phyloP scores from a whole-genome alignment of 2,797 vertebrate species.

The Clarias platycephalus region DNA sequence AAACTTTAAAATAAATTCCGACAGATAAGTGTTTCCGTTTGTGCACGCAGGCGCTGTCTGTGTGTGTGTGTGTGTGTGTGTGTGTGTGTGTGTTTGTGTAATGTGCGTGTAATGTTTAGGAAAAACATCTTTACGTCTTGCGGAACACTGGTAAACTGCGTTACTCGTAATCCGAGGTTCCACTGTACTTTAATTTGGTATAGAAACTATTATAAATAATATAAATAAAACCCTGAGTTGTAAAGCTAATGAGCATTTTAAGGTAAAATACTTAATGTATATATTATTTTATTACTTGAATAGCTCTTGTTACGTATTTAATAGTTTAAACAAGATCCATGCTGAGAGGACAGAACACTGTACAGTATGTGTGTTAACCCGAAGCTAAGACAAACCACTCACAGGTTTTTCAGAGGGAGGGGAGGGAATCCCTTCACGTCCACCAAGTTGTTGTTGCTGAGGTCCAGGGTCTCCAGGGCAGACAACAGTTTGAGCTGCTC shows the following conservation, averaged over 20 bases:
- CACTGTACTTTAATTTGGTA: no score
- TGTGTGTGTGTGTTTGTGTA: no score
- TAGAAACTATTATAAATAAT: background rate
- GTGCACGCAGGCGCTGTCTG: no score
- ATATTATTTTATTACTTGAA: background rate
- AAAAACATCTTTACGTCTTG: no score
- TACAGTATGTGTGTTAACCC: background rate
- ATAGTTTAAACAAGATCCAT: background rate
- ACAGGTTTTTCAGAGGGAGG: conserved; percentile 88
- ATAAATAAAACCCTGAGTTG: background rate
- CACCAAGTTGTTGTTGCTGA: conserved; percentile 88
- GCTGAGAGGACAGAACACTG: background rate
- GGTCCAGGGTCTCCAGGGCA: conserved; percentile 87
- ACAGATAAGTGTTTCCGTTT: no score
- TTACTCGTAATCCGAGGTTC: no score
- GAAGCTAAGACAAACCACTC: conserved; percentile 66
- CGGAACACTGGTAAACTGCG: no score
- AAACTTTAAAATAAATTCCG: no score
- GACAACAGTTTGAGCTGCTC: conserved; percentile 81
- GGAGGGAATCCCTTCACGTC: conserved; percentile 84
- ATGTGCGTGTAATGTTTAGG: no score
- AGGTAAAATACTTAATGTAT: no score
- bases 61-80: no score
- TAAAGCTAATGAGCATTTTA: background rate
- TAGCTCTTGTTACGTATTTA: background rate